A percentile compares a stretch with the other conserved stretches of the same genome.
Evolutionary conservation across 1,140 invertebrate species (phyloP).

Genomic region (Dendroctonus valens): DNA sequence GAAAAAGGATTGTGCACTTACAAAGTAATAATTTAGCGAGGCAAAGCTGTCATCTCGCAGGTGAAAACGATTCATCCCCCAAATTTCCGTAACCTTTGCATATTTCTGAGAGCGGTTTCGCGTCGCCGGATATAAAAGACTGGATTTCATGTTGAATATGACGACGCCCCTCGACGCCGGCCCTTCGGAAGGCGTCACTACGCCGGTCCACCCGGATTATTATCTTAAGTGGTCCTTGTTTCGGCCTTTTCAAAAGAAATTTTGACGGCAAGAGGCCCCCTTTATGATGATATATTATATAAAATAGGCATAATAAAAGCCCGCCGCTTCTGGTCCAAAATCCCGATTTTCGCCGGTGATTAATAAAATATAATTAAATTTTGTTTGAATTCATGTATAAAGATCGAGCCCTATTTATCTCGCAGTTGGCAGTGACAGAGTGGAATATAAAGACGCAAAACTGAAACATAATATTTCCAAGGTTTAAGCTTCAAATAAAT

Average conservation of each 20-base stretch:
- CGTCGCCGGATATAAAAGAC: conserved; percentile 30
- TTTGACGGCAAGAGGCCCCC: conserved; percentile 10
- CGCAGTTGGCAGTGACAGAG: neutral
- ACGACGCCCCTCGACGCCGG: conserved; percentile 24
- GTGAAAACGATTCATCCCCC: neutral
- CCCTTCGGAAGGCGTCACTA: conserved; percentile 22
- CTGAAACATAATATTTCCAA: neutral
- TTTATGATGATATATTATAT: conserved; percentile 24
- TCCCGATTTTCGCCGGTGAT: neutral
- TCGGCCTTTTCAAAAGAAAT: conserved; percentile 23
- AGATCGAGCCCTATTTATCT: neutral
- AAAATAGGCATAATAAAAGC: neutral
- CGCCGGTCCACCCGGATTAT: conserved; percentile 32
- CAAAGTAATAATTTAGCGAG: too few relatives aligned
- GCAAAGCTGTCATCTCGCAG: too few relatives aligned
- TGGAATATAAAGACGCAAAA: neutral
- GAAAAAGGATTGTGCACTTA: too few relatives aligned
- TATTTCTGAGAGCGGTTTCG: conserved; percentile 24
- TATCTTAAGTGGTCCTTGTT: conserved; percentile 30
- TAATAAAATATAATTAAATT: conserved; percentile 1
- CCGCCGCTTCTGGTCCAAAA: neutral
- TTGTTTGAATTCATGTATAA: neutral
- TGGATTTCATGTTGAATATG: conserved; percentile 20
- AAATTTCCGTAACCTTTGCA: conserved; percentile 19
- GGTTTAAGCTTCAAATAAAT: too few relatives aligned